Percentiles rank a stretch among this genome's conserved stretches.
These are phyloP conservation scores for Sialis lutaria DNA, from an alignment of 2,888 invertebrate species.

Conservation along the genomic window DNA sequence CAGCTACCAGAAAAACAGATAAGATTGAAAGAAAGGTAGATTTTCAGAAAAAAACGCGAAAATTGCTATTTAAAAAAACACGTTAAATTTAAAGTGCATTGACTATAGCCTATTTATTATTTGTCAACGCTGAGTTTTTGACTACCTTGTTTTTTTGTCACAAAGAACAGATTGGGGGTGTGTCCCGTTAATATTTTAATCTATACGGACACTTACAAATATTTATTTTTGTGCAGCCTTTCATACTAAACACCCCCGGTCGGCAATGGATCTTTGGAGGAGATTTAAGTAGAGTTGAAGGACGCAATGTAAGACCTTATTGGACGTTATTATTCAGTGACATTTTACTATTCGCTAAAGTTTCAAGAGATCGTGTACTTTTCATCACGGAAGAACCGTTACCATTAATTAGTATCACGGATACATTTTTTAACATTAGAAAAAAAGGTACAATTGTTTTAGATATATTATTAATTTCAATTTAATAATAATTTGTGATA, in stretches of 20 bases:
- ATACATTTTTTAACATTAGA: slow-evolving; percentile 70
- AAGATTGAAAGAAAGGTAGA: too few species aligned
- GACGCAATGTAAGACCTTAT: slow-evolving; percentile 61
- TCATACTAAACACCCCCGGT: slow-evolving; percentile 64
- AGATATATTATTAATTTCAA: background rate
- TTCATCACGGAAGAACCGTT: slow-evolving; percentile 80
- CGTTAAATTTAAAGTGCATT: too few species aligned
- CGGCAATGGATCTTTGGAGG: slow-evolving; percentile 84
- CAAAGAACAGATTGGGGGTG: too few species aligned
- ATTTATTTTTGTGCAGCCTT: slow-evolving; percentile 37
- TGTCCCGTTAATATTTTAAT: too few species aligned
- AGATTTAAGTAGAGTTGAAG: slow-evolving; percentile 67
- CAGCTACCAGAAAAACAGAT: too few species aligned
- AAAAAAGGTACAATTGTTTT: slow-evolving; percentile 46
- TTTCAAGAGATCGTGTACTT: slow-evolving; percentile 69
- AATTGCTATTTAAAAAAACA: too few species aligned
- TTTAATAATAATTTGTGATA: background rate
- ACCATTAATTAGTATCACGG: slow-evolving; percentile 56
- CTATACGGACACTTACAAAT: too few species aligned
- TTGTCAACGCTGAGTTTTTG: too few species aligned
- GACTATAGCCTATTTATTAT: background rate
- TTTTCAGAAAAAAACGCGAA: too few species aligned
- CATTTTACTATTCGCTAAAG: slow-evolving; percentile 69
- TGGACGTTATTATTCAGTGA: slow-evolving; percentile 78
- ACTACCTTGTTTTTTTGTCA: too few species aligned